Conservation (phyloP, 2,888 invertebrate species). For the Heteromurus nitidus region DNA sequence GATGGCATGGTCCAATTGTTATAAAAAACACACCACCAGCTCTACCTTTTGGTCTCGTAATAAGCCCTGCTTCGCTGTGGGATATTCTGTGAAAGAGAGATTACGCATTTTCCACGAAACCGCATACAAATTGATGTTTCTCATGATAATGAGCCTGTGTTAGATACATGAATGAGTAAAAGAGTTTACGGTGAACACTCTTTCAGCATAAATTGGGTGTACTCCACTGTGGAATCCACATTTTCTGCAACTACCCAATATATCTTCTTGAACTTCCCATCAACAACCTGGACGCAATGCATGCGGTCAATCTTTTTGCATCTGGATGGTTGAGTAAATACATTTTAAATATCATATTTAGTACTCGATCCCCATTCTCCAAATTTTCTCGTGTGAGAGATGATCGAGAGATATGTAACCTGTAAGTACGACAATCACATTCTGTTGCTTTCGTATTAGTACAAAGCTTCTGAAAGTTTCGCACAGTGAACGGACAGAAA, state of each 20-base stretch:
- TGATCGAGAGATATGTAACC: slow-evolving; percentile 12
- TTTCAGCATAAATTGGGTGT: slow-evolving; percentile 37
- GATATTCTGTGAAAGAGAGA: too few relatives aligned
- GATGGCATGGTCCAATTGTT: slow-evolving; percentile 47
- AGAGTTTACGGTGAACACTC: slow-evolving; percentile 43
- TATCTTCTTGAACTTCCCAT: slow-evolving; percentile 42
- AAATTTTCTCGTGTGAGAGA: too few relatives aligned
- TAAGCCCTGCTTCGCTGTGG: slow-evolving; percentile 47
- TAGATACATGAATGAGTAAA: too few relatives aligned
- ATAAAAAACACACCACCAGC: slow-evolving; percentile 60
- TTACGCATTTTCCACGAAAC: too few relatives aligned
- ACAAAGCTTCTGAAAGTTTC: slow-evolving; percentile 50
- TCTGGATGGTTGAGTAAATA: slow-evolving; percentile 16
- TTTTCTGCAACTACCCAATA: slow-evolving; percentile 52
- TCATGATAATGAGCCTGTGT: too few relatives aligned
- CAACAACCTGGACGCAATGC: slow-evolving; percentile 35
- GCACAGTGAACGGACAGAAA: slow-evolving; percentile 53
- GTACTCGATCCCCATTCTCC: neutral
- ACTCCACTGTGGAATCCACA: slow-evolving; percentile 46
- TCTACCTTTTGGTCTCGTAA: slow-evolving; percentile 38
- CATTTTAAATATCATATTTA: neutral
- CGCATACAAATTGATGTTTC: too few relatives aligned
- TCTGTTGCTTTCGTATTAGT: slow-evolving; percentile 38
- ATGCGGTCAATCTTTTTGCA: slow-evolving; percentile 57
- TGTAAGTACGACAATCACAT: slow-evolving; percentile 52